Base-by-base conservation (phyloP, 2,113 vertebrate genomes). In the Struthidea cinerea region DNA sequence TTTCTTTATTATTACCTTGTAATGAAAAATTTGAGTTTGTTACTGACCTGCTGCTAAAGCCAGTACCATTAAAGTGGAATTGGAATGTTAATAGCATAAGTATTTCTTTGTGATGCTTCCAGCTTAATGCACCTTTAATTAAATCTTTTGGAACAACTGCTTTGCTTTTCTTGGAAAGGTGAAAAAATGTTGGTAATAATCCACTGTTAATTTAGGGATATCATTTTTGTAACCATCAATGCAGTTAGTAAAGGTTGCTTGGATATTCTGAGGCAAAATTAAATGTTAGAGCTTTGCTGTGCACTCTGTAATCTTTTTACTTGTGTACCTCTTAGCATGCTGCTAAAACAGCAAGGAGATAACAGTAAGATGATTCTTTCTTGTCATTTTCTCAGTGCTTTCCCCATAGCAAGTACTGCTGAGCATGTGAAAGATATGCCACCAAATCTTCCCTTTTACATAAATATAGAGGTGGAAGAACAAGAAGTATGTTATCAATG, bases 51-150 rank as follows among this genome's bases (percentile, higher is more conserved):
- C 61, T 84, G 52, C 44, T 82, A 76, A 86, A 81, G 30, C 42
- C 41, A 68, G 41, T 30, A 56, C 24, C 55, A 47, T 85, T 94
- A 55, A 93, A 93, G 21, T 28, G 33, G 55, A 95, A 56, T 33
- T 56, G 35, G 71, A 90, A 55, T 79, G 61, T 84, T 93, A 95
- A 92, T 89, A 76, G 78, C 3, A 3, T 42, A 70, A 89, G 22
- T 61, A 60, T 70, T 80, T 93, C 20, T 87, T 92, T 83, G 65
- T 78, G 78, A 57, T 88, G 27, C 64, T 78, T 88, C 44, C 56
- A 26, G 71, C 44, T 91, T 85, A 95, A 89, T 80, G 68, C 46
- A 89, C 17, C 33, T 96, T 92, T 95, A 95, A 96, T 95, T 93
- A 95, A 84, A 89, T 94, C 76, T 95, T 49, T 91, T 84, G 64